Percentiles rank a stretch among this genome's conserved stretches.
Evolutionary conservation across 1,140 invertebrate genomes (phyloP).

Genomic region (Steinernema khuongi): DNA sequence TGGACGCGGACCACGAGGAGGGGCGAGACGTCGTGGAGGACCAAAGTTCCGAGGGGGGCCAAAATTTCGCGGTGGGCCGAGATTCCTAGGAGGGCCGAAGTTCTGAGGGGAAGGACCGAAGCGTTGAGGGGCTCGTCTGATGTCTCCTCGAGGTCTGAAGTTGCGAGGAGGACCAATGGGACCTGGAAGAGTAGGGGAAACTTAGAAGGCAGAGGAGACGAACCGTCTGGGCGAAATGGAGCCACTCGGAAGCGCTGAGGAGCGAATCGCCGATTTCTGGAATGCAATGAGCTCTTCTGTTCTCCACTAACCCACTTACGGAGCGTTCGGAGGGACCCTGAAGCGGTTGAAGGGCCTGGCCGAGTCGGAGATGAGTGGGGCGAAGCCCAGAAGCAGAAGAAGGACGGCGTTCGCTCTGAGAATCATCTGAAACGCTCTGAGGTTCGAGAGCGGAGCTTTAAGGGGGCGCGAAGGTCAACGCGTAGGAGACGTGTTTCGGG

Average conservation of each 20-base stretch:
- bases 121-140: background rate
- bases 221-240: background rate
- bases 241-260: background rate
- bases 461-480: background rate
- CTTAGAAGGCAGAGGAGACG: background rate
- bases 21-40: background rate
- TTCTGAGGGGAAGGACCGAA: background rate
- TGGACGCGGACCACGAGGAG: background rate
- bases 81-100: background rate
- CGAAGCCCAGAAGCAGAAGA: background rate
- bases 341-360: background rate
- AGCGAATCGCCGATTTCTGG: background rate
- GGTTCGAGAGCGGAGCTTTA: background rate
- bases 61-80: background rate
- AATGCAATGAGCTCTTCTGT: background rate
- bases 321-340: background rate
- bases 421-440: background rate
- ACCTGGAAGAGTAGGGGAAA: background rate
- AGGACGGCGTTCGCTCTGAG: background rate
- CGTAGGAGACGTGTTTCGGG: too few species aligned
- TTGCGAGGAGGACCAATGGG: conserved; percentile 10
- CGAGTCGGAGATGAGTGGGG: background rate
- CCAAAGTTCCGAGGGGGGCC: background rate
- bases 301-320: background rate
- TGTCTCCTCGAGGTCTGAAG: conserved; percentile 1